Evolutionary conservation across 2,888 invertebrate genomes (phyloP), one percentile per base, ranked within the genome.

Genomic region (Lasioglossum zephyrum): DNA sequence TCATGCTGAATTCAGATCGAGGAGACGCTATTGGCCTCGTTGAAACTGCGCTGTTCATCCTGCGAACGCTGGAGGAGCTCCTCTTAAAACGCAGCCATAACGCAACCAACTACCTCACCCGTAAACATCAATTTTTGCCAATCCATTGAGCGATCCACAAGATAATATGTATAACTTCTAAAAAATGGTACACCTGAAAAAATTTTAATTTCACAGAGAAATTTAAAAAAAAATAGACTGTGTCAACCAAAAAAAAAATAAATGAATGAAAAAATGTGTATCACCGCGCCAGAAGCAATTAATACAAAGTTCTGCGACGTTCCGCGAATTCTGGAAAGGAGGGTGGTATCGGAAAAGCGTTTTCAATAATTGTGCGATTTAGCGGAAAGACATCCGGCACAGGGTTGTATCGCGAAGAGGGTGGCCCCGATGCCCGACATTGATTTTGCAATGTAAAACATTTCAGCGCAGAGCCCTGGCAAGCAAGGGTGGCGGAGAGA

Each of bases 391-490:
- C 89, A 90, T 79, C 85, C 86, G 63, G 76, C 26, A 39, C 70
- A 79, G 77, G 74, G 77, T 74, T 60, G 84, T 82, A 85, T 73
- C 84, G 79, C 70, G 84, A 78, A 82, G 85, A 81, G 85, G 90
- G 89, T 89, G 88, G 90, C 90, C 93, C 90, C 91, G 91, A 92
- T 91, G 88, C 87, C 90, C 90, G 87, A 91, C 94, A 95, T 95
- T 94, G 95, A 95, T 95, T 95, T 95, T 95, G 91, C 95, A 94
- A 95, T 95, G 95, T 94, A 95, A 95, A 95, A 94, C 94, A 94
- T 94, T 95, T 95, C 93, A 94, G 92, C 86, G 90, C 63, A 78
- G 77, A 78, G 77, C 60, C 53, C 63, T 5, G 26, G 72, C 47
- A 13, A 44, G 84, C 86, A 77, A 79, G 88, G 90, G 88, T 85